A percentile compares a stretch with the other conserved stretches of the same genome.
Conservation (phyloP, 2,888 invertebrate species). For the Hylaea fasciaria region DNA sequence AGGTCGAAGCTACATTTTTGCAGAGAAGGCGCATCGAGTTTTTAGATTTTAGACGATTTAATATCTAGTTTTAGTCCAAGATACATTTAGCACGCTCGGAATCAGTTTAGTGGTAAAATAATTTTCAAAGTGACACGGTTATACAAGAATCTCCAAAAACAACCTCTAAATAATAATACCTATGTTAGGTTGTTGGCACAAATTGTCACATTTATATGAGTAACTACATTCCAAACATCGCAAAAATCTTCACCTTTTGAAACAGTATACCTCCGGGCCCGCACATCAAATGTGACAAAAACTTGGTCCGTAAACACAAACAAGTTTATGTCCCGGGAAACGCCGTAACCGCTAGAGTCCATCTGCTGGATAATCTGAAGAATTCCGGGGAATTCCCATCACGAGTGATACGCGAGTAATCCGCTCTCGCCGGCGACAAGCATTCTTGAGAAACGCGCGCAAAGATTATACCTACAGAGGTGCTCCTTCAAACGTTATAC, state of each 20-base stretch:
- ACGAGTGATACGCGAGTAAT: slow-evolving; percentile 16
- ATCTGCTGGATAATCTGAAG: slow-evolving; percentile 14
- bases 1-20: too few relatives aligned
- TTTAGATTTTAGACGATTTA: too few relatives aligned
- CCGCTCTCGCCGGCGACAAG: slow-evolving; percentile 10
- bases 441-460: slow-evolving; percentile 9
- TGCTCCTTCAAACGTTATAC: not conserved
- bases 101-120: too few relatives aligned
- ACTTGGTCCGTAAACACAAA: slow-evolving; percentile 4
- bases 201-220: too few relatives aligned
- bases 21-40: too few relatives aligned
- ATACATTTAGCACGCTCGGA: too few relatives aligned
- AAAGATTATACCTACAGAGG: slow-evolving; percentile 11
- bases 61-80: too few relatives aligned
- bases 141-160: too few relatives aligned
- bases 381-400: slow-evolving; percentile 18
- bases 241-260: not conserved
- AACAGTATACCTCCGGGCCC: not conserved
- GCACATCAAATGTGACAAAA: not conserved
- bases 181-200: too few relatives aligned
- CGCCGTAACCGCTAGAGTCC: slow-evolving; percentile 8
- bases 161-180: too few relatives aligned
- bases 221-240: not conserved
- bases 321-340: not conserved
- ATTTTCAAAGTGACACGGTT: too few relatives aligned